A percentile compares a stretch with the other conserved stretches of the same genome.
These are phyloP conservation scores for Eunapius fragilis DNA, from an alignment of 37 sponge, comb jelly and placozoan genomes.

Conservation along the genomic window DNA sequence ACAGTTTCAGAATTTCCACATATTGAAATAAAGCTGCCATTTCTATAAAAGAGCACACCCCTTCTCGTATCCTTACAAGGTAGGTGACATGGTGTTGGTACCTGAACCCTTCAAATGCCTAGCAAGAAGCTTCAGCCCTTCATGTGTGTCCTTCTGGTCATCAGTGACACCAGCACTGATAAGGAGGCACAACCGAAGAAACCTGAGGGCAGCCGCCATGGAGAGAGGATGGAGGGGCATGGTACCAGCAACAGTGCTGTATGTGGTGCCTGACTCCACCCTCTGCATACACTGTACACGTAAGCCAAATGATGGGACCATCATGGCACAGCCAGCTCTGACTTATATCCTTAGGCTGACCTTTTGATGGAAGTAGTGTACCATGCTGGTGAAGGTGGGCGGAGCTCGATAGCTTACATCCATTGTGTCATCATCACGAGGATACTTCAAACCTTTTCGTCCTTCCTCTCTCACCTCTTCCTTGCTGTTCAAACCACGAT, in stretches of 20 bases:
- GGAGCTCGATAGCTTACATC: not conserved
- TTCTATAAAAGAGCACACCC: not conserved
- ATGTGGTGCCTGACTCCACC: slow-evolving; percentile 5
- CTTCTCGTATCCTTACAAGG: not conserved
- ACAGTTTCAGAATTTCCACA: slow-evolving; percentile 58
- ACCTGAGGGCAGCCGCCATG: slow-evolving; percentile 27
- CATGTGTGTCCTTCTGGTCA: slow-evolving; percentile 3
- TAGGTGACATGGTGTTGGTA: not conserved
- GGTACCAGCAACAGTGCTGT: slow-evolving; percentile 40
- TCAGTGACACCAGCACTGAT: slow-evolving; percentile 35
- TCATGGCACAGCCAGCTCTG: not conserved
- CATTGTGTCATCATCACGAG: not conserved
- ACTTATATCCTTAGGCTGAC: slow-evolving; percentile 11
- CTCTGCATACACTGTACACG: slow-evolving; percentile 30
- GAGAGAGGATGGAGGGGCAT: slow-evolving; percentile 57
- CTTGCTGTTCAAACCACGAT: not conserved
- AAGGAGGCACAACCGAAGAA: slow-evolving; percentile 50
- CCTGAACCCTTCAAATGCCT: slow-evolving; percentile 14
- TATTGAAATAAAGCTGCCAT: slow-evolving; percentile 19
- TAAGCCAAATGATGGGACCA: not conserved
- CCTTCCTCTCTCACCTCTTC: slow-evolving; percentile 70
- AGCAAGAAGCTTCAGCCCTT: slow-evolving; percentile 12
- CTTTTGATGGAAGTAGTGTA: slow-evolving; percentile 49
- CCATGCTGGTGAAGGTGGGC: slow-evolving; percentile 43
- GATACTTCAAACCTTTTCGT: slow-evolving; percentile 34